Base-by-base conservation (phyloP, 1,140 invertebrate genomes). In the Hydropsyche tenuis region DNA sequence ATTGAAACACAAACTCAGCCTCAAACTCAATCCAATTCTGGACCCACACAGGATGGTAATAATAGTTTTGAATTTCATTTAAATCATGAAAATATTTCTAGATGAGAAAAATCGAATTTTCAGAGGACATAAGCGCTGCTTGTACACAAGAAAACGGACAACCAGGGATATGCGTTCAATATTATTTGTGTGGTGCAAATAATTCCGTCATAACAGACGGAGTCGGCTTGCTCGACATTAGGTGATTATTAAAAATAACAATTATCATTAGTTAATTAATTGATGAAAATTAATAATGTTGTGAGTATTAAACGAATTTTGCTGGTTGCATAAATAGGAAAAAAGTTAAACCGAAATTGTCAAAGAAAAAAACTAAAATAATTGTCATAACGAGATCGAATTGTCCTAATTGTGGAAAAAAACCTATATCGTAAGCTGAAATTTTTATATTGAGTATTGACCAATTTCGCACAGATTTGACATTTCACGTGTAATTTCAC, bases 221-320 rank as follows among this genome's bases (percentile, higher is more conserved):
- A 2, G 80, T 86, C 18, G 91, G 91, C 30, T 82, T 95, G 25
- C 93, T 95, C 73, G 92, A 95, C 80, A 92, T 93, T 37, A 80
- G 82, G 83, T 83, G n/a, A n/a, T n/a, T n/a, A n/a, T n/a, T n/a
- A n/a, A n/a, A n/a, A n/a, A n/a, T n/a, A n/a, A n/a, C n/a, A n/a
- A n/a, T n/a, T 37, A 37, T 37, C 3, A 3, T 9, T 37, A 51
- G 3, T 51, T 51, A 22, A 16, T 5, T 51, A 16, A 5, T 51
- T 51, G 14, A 5, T 51, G 3, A 3, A 14, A 51, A 51, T 16
- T 3, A 51, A 51, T 51, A 51, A 51, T 5, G 5, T 16, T 7
- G 5, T 48, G 2, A 9, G 5, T 51, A 48, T 69, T 46, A 6
- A 69, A 66, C 5, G 51, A 66, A 18, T 30, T 66, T 46, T 30